Base-by-base conservation (phyloP, 1,140 invertebrate genomes). In the Nasonia vitripennis region DNA sequence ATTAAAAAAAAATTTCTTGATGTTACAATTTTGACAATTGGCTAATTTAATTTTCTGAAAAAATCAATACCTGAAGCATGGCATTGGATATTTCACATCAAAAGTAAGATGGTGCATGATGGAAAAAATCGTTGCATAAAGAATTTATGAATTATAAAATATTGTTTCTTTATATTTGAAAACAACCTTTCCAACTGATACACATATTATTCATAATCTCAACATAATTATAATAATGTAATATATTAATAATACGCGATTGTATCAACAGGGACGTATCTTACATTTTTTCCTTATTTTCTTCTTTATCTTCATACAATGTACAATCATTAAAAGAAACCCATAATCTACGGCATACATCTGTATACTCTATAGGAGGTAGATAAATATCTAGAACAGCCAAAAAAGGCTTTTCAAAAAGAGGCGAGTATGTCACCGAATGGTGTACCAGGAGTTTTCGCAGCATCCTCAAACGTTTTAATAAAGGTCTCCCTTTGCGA, bases 401-500 rank as follows among this genome's bases (percentile, higher is more conserved):
- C 51, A 70, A 62, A 70, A 62, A 68, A 51, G 11, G 23, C 20
- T 68, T 27, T 78, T 87, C 89, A 91, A 81, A 93, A 91, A 31
- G 92, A 94, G 73, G 91, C 90, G 86, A 94, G 89, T 87, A 94
- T 92, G 82, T 94, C 93, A 55, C 89, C 90, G 86, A 94, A 94
- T 27, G 93, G 93, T 87, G 91, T 94, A 84, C 93, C 94, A 14
- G 91, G 88, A 88, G 92, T 90, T 87, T 93, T 92, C 71, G 92
- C 94, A 11, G 94, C 94, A 68, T 91, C 91, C 84, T 93, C 90
- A 82, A 95, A 94, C 75, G 93, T 94, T 75, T 93, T 91, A 31
- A 94, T 89, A 85, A 95, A 95, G 77, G 92, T 92, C 51, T 92
- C 89, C 83, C 90, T 94, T 87, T 94, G 94, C 55, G 89, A 90